Evolutionary conservation across 2,888 invertebrate genomes (phyloP).

Genomic region (Chymomyza fuscimana): DNA sequence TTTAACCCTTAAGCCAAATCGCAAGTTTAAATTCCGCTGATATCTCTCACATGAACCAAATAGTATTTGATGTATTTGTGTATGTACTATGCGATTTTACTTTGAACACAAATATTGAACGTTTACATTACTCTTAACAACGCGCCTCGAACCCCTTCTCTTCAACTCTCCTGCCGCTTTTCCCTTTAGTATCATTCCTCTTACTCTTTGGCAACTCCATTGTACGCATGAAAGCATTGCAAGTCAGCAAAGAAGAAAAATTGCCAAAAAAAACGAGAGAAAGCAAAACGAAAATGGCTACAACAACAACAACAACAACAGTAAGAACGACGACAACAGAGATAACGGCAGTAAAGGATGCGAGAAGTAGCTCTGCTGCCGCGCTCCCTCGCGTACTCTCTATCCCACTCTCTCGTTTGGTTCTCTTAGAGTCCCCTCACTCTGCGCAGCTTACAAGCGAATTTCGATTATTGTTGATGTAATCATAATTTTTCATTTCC

Average conservation of each 20-base stretch:
- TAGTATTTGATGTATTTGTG: background rate
- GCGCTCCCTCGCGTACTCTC: background rate
- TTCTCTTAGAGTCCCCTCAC: background rate
- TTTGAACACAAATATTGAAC: conserved; percentile 67
- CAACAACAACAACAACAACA: conserved; percentile 8
- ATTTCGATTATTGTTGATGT: conserved; percentile 74
- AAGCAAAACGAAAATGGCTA: conserved; percentile 27
- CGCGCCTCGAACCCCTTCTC: background rate
- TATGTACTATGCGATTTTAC: conserved; percentile 40
- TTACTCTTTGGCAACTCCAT: conserved; percentile 24
- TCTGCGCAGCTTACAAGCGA: conserved; percentile 68
- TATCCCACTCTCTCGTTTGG: background rate
- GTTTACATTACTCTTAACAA: conserved; percentile 50
- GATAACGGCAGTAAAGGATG: conserved; percentile 45
- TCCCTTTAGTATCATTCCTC: background rate
- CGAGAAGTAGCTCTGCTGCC: conserved; percentile 7
- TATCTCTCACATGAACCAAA: background rate
- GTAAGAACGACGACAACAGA: conserved; percentile 28
- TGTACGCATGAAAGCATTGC: conserved; percentile 69
- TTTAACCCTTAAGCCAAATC: no score
- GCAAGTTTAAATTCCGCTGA: background rate
- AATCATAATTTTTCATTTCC: conserved; percentile 74
- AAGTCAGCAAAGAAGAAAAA: conserved; percentile 73
- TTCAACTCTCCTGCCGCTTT: background rate
- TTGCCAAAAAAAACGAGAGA: conserved; percentile 55